Evolutionary conservation across 2,888 invertebrate species (phyloP).

Genomic region (Ctena decussata): DNA sequence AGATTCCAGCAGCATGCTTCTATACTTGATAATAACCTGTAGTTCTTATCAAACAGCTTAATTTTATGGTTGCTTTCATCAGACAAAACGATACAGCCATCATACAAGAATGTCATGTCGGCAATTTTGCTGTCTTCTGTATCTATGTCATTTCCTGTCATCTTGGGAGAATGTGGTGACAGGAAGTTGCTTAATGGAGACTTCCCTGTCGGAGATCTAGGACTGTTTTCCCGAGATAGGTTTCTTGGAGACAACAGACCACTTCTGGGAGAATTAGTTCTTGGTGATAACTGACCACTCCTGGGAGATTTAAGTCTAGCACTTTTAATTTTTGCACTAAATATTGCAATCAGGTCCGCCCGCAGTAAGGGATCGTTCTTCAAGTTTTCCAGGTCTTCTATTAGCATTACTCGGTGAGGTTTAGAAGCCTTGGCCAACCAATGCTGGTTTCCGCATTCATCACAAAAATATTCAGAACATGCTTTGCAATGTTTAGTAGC

Average conservation of each 20-base stretch:
- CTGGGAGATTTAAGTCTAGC: not conserved
- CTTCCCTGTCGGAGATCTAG: not conserved
- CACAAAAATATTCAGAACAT: constrained; percentile 60
- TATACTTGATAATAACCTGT: constrained; percentile 9
- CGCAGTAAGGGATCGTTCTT: constrained; percentile 43
- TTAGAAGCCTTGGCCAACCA: constrained; percentile 53
- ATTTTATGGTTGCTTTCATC: constrained; percentile 48
- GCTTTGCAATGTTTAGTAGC: constrained; percentile 60
- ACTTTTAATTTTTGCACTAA: constrained; percentile 25
- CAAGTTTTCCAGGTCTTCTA: constrained; percentile 40
- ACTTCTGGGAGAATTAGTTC: not conserved
- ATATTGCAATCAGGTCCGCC: constrained; percentile 29
- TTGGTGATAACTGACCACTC: not conserved
- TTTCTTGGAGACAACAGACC: not conserved
- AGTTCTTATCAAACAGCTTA: constrained; percentile 45
- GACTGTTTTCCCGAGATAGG: not conserved
- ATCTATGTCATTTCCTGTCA: not conserved
- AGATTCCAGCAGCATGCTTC: constrained; percentile 34
- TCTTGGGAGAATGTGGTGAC: not conserved
- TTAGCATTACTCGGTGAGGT: constrained; percentile 46
- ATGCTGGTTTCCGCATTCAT: constrained; percentile 60
- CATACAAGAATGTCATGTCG: constrained; percentile 35
- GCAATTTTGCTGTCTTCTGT: constrained; percentile 27
- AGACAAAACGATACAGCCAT: constrained; percentile 29
- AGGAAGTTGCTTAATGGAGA: not conserved